These are phyloP conservation scores for Tiliacea citrago DNA, from an alignment of 2,888 invertebrate genomes.

Conservation along the genomic window DNA sequence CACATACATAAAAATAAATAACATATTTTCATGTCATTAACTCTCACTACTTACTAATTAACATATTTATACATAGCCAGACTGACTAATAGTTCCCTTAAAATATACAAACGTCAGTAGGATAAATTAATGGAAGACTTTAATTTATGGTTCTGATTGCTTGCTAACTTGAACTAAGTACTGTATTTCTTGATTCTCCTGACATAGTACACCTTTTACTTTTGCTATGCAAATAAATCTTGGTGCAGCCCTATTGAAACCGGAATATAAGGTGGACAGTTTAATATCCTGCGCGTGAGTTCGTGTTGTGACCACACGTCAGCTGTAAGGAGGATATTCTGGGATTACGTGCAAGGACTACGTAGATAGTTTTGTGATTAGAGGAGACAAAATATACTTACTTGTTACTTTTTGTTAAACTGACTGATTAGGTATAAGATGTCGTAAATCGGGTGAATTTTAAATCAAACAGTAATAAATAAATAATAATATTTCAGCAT, in stretches of 20 bases:
- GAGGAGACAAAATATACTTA: constrained; percentile 8
- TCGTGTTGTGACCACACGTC: constrained; percentile 79
- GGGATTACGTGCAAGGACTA: constrained; percentile 35
- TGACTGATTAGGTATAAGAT: not conserved
- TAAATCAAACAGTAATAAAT: not conserved
- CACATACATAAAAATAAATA: not conserved
- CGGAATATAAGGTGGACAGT: constrained; percentile 78
- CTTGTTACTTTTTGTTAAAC: not conserved
- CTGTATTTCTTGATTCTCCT: constrained; percentile 34
- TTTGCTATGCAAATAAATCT: constrained; percentile 44
- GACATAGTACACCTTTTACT: constrained; percentile 44
- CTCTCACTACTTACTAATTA: constrained; percentile 15
- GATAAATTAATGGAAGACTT: constrained; percentile 42
- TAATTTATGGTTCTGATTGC: constrained; percentile 45
- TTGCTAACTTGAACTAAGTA: constrained; percentile 20
- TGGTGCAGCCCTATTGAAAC: constrained; percentile 69
- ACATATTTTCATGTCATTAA: not conserved
- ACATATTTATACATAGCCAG: constrained; percentile 11
- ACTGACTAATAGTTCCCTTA: constrained; percentile 20
- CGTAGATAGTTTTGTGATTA: not conserved
- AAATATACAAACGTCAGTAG: constrained; percentile 9
- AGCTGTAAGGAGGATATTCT: constrained; percentile 61
- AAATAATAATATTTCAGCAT: not conserved
- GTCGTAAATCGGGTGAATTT: not conserved
- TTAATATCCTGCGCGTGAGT: constrained; percentile 73